Base-by-base conservation (phyloP, 1,140 invertebrate genomes). In the Ruditapes philippinarum region DNA sequence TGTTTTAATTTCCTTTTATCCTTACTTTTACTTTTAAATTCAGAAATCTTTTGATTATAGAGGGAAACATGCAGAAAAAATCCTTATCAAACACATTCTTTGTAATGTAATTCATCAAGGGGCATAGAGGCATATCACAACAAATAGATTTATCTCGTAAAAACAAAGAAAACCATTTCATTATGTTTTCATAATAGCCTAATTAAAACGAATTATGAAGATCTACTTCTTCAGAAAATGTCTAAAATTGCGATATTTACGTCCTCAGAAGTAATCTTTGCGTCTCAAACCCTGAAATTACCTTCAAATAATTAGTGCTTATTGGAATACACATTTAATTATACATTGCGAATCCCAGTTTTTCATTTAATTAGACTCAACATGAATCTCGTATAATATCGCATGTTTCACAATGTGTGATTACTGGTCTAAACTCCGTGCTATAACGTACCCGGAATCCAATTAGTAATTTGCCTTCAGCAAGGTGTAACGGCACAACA, bases 311-410 rank as follows among this genome's bases (percentile, higher is more conserved):
- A 82, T 82, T 31, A 82, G n/a, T 42, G 38, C 60, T 57, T 38
- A 40, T 82, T 82, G 60, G 57, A 82, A 68, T 49, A 68, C 40
- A 82, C 62, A 82, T 82, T 82, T 82, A 82, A 82, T 82, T 82
- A 82, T 68, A 49, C 40, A 14, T 45, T 38, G 40, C 60, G 68
- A 68, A 45, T 68, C 31, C 38, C 80, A 17, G 12, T 42, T 45
- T 68, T 81, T 68, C 25, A 82, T 82, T 65, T 49, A 36, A 82
- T 82, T 82, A 82, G 60, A 49, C 4, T 57, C 28, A 82, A 68
- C 45, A 38, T 25, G 80, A 68, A 22, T 68, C 80, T 31, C 60
- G 80, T 49, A 45, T 51, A 78, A 78, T 54, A 78, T 54, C 9
- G 49, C 28, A 9, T 7, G 40, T 31, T 76, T 76, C 73, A 65